Evolutionary conservation across 1,140 invertebrate genomes (phyloP), one percentile per base, ranked within the genome.

Genomic region (Ooceraea biroi): DNA sequence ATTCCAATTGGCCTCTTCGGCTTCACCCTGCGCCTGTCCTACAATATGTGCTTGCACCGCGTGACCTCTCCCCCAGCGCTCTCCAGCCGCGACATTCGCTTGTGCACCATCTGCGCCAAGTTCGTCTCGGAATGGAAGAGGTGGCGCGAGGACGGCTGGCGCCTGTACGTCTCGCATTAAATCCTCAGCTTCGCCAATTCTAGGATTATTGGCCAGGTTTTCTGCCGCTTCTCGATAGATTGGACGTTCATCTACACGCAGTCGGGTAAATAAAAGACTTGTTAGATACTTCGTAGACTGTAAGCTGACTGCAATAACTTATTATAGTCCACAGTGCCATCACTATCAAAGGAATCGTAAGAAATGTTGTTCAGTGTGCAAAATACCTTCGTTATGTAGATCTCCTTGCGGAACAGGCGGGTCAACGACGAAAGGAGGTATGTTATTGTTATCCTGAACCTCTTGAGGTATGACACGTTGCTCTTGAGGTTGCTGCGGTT

Each of bases 1-100:
- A 95, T 99, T 99, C 98, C 98, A 99, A 90, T 99, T 99, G 27
- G 97, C 98, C 92, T 99, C 98, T 94, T 98, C 97, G 1, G 96
- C 96, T 77, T 94, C 94, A n/a, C 95, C 96, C 72, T 96, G 94
- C 4, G 92, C 95, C 85, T 95, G 94, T 5, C 88, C 92, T 19
- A 89, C 91, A 14, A 91, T 90, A 71, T 95, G 92, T 19, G 94
- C 92, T 93, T 95, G 88, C 5, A 78, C 30, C 1, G 48, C 76
- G 0, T 57, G 63, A 44, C 36, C 72, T 48, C 72, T 66, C 36
- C 22, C 36, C 91, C 94, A 89, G 1, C 71, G 86, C 55, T 88
- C 94, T 69, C 93, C 95, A 50, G 88, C 94, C 80, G 91, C 94
- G 30, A 65, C 82, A 78, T 93, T 89, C 3, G 65, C 66, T 74